Conservation (phyloP, 2,797 vertebrate genomes). For the Peromyscus eremicus region DNA sequence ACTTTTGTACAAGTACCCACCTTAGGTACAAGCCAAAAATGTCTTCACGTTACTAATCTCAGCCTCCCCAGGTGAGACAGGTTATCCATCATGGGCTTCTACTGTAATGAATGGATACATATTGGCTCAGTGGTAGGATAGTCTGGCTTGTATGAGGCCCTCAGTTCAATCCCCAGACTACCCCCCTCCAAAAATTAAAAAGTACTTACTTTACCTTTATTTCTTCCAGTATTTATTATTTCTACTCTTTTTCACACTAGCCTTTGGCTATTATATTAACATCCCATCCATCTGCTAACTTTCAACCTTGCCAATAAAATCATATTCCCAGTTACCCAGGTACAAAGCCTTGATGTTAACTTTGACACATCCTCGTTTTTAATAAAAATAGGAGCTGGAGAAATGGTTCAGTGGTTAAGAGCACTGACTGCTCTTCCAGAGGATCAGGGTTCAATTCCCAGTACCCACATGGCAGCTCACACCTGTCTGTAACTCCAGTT, state of each 20-base stretch:
- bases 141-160: background rate
- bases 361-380: slow-evolving; percentile 20
- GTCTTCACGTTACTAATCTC: background rate
- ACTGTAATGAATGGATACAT: background rate
- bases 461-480: background rate
- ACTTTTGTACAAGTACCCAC: background rate
- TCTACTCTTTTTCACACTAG: slow-evolving; percentile 46
- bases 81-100: background rate
- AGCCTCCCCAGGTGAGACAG: background rate
- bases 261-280: slow-evolving; percentile 17
- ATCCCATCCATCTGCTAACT: slow-evolving; percentile 46
- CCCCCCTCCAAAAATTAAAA: background rate
- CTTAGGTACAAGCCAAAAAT: background rate
- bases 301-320: slow-evolving; percentile 46
- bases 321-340: background rate
- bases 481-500: background rate
- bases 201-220: slow-evolving; percentile 20
- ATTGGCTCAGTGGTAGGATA: background rate
- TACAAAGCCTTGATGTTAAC: slow-evolving; percentile 15
- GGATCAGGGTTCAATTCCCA: background rate
- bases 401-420: background rate
- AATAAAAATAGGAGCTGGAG: background rate
- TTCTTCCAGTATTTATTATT: slow-evolving; percentile 48
- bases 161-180: background rate
- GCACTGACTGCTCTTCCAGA: background rate